Conservation (phyloP, 2,797 vertebrate species). For the Sarcophilus harrisii region DNA sequence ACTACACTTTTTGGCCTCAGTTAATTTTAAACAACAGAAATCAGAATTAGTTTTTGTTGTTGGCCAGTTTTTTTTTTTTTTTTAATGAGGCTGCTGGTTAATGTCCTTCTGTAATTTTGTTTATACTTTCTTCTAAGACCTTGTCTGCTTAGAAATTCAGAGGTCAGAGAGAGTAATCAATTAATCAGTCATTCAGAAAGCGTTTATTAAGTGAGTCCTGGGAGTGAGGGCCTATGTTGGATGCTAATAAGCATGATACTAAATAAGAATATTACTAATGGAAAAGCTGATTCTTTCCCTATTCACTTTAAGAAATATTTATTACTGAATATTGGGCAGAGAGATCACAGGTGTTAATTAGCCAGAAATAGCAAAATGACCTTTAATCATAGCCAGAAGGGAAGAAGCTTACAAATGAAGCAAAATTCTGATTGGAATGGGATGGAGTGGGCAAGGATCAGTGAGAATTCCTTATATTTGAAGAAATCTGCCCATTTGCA, state of each 20-base stretch:
- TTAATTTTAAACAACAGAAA: constrained; percentile 37
- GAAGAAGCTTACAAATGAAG: neutral
- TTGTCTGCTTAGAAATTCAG: neutral
- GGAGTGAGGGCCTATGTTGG: neutral
- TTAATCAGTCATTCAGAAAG: neutral
- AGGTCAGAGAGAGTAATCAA: neutral
- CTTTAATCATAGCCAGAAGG: neutral
- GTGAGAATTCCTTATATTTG: neutral
- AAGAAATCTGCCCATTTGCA: neutral
- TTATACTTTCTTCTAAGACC: neutral
- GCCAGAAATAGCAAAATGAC: neutral
- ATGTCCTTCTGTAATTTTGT: neutral
- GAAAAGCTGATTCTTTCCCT: neutral
- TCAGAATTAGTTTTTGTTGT: constrained; percentile 2
- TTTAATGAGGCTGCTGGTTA: neutral
- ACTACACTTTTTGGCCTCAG: neutral
- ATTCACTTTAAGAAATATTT: neutral
- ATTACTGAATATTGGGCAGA: neutral
- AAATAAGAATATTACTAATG: neutral
- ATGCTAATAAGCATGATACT: neutral
- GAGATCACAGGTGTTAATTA: neutral
- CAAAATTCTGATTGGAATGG: neutral
- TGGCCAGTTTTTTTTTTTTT: neutral
- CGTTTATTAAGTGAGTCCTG: neutral
- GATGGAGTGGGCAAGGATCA: neutral